phyloP scores from a whole-genome alignment of 2,113 vertebrate genomes.

The Antennarius striatus region DNA sequence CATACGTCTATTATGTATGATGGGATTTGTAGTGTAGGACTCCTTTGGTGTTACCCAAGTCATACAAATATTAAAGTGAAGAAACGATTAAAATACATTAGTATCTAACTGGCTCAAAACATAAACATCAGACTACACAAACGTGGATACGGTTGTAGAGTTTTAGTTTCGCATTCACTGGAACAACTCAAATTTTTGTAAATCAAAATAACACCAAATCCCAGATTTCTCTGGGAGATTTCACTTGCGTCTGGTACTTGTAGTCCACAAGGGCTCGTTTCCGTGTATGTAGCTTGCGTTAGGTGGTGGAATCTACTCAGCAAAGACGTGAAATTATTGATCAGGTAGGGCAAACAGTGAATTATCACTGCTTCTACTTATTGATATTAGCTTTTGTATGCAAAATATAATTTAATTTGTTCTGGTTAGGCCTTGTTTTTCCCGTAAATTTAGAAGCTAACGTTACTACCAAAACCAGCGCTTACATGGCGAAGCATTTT shows the following conservation, averaged over 20 bases:
- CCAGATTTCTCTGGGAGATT: constrained; percentile 41
- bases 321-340: constrained; percentile 79
- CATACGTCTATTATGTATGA: background rate
- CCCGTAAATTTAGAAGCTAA: constrained; percentile 6
- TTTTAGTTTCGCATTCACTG: background rate
- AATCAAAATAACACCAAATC: constrained; percentile 27
- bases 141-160: no score
- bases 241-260: constrained; percentile 50
- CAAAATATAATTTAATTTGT: background rate
- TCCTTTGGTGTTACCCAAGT: rapidly evolving
- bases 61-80: background rate
- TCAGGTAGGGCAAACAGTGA: constrained; percentile 72
- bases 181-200: background rate
- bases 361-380: constrained; percentile 4
- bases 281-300: constrained; percentile 57
- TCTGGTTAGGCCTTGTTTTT: background rate
- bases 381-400: background rate
- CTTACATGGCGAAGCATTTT: constrained; percentile 73
- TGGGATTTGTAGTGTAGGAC: constrained; percentile 44
- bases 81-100: background rate
- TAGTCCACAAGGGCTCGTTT: constrained; percentile 66
- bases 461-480: constrained; percentile 35
- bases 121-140: no score
- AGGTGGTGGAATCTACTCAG: constrained; percentile 73
- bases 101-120: no score